These are phyloP conservation scores for Anseranas semipalmata DNA, from an alignment of 2,113 vertebrate genomes.

Conservation along the genomic window DNA sequence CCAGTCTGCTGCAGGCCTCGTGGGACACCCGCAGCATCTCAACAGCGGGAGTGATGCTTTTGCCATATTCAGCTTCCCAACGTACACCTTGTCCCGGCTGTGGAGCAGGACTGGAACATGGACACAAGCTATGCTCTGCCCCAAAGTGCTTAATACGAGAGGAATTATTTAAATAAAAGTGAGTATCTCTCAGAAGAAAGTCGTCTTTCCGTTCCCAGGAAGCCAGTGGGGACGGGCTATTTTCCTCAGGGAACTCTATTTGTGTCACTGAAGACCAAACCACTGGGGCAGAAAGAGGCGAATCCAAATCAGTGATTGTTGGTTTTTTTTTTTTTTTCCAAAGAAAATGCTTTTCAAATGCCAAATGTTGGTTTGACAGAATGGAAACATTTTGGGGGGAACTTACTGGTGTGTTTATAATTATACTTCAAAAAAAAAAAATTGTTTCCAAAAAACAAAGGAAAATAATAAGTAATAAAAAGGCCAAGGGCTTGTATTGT, in stretches of 20 bases:
- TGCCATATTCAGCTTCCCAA: background rate
- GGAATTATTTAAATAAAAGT: background rate
- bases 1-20: background rate
- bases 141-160: background rate
- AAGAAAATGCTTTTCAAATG: background rate
- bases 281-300: background rate
- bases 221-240: background rate
- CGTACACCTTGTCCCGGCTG: background rate
- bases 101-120: background rate
- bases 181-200: background rate
- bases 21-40: background rate
- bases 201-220: background rate
- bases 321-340: background rate
- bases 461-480: background rate
- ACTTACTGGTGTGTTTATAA: background rate
- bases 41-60: background rate
- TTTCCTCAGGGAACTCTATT: background rate
- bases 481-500: background rate
- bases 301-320: background rate
- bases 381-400: background rate
- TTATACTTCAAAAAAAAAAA: background rate
- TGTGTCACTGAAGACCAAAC: background rate
- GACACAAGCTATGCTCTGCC: background rate
- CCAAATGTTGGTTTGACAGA: background rate
- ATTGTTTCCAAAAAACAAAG: background rate